Percentiles rank a stretch among this genome's conserved stretches.
Evolutionary conservation across 2,888 invertebrate genomes (phyloP).

Genomic region (Lithophane semibrunnea): DNA sequence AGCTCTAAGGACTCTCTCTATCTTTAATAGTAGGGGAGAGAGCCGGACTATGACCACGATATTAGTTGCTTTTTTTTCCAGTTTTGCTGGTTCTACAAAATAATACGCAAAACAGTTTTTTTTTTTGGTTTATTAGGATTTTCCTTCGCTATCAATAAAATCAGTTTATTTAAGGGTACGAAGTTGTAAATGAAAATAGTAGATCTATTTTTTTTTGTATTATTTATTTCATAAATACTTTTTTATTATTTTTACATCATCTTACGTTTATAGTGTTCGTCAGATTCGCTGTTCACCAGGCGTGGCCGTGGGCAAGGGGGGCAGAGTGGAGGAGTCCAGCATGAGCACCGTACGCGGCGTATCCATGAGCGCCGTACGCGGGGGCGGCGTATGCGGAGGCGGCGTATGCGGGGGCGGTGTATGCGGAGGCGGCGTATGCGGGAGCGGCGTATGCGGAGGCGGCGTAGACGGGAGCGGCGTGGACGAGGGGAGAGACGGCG

Average conservation of each 20-base stretch:
- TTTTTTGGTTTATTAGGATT: background rate
- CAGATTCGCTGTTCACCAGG: slow-evolving; percentile 84
- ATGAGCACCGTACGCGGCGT: slow-evolving; percentile 67
- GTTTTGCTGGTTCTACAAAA: background rate
- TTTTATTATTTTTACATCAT: slow-evolving; percentile 69
- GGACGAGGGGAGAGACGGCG: slow-evolving; percentile 69
- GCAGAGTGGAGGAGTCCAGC: slow-evolving; percentile 70
- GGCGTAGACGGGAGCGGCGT: slow-evolving; percentile 72
- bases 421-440: slow-evolving; percentile 67
- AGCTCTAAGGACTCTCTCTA: background rate
- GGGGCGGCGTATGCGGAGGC: slow-evolving; percentile 64
- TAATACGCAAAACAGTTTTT: background rate
- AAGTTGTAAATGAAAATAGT: slow-evolving; percentile 10
- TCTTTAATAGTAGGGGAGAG: too few species aligned
- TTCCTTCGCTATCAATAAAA: background rate
- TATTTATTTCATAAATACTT: slow-evolving; percentile 70
- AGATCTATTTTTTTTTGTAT: slow-evolving; percentile 12
- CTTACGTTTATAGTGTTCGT: slow-evolving; percentile 76
- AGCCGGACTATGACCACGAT: too few species aligned
- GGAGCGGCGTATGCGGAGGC: slow-evolving; percentile 74
- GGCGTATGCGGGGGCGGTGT: slow-evolving; percentile 20
- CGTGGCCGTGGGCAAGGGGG: slow-evolving; percentile 80
- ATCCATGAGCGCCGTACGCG: slow-evolving; percentile 68
- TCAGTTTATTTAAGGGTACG: background rate
- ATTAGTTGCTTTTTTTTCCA: background rate